These are phyloP conservation scores for Rhogogaster chlorosoma DNA, from an alignment of 2,888 invertebrate genomes.

Conservation along the genomic window DNA sequence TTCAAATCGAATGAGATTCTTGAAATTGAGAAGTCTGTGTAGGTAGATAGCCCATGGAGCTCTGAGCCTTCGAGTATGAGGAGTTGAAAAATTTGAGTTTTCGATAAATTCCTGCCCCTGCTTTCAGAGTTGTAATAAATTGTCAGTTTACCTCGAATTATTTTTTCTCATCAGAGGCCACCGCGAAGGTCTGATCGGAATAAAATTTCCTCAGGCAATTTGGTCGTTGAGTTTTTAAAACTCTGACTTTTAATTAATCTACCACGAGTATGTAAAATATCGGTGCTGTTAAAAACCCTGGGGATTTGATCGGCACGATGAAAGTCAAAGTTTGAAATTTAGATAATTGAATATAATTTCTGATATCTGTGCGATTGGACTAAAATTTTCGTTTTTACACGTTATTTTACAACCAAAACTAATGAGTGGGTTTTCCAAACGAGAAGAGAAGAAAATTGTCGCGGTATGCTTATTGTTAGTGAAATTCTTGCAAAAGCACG, in stretches of 20 bases:
- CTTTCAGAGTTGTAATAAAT: not conserved
- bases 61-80: too few relatives aligned
- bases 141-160: not conserved
- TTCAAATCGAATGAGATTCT: slow-evolving; percentile 8
- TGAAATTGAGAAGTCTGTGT: not conserved
- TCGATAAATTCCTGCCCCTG: not conserved
- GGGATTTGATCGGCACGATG: not conserved
- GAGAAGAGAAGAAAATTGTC: not conserved
- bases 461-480: not conserved
- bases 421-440: not conserved
- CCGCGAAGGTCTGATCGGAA: not conserved
- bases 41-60: not conserved
- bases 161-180: not conserved
- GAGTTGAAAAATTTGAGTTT: not conserved
- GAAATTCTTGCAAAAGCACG: not conserved
- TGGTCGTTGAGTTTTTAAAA: not conserved
- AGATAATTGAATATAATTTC: not conserved
- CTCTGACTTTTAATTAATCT: slow-evolving; percentile 3
- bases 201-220: not conserved
- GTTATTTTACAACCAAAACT: not conserved
- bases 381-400: not conserved
- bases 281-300: not conserved
- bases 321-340: not conserved
- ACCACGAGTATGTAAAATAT: not conserved
- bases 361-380: not conserved